A percentile compares a stretch with the other conserved stretches of the same genome.
Conservation (phyloP, 2,113 vertebrate species). For the Hippolais icterina region DNA sequence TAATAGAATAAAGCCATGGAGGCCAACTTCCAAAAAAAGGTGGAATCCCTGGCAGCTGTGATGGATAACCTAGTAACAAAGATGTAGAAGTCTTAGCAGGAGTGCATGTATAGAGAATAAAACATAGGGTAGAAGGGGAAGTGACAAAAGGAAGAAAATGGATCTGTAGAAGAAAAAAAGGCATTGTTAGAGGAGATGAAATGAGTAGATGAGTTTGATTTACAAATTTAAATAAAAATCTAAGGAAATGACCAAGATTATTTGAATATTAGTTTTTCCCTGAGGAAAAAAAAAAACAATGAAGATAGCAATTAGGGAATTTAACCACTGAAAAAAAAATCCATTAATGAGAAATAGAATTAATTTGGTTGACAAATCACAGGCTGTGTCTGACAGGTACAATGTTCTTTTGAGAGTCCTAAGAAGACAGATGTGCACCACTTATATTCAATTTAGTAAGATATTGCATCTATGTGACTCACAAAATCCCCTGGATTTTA, state of each 20-base stretch:
- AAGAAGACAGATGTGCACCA: background rate
- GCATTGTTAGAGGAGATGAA: background rate
- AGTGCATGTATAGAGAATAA: background rate
- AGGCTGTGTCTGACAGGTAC: background rate
- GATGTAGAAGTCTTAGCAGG: constrained; percentile 44
- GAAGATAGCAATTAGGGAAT: background rate
- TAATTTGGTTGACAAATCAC: background rate
- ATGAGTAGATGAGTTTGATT: background rate
- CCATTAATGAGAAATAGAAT: constrained; percentile 2
- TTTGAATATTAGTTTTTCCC: background rate
- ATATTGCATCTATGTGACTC: background rate
- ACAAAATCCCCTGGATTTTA: background rate
- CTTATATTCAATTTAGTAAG: background rate
- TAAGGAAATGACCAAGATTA: background rate
- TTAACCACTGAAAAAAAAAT: background rate
- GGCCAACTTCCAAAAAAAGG: background rate
- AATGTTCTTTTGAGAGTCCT: background rate
- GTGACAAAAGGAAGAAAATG: background rate
- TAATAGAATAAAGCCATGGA: constrained; percentile 2
- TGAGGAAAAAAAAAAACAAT: background rate
- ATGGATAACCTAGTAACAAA: constrained; percentile 59
- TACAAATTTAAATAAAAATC: background rate
- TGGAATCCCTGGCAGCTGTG: constrained; percentile 17
- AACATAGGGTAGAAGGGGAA: constrained; percentile 4
- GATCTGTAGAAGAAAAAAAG: background rate